A percentile compares a stretch with the other conserved stretches of the same genome.
Evolutionary conservation across 2,888 invertebrate species (phyloP).

Genomic region (Hydrotaea diabolus): DNA sequence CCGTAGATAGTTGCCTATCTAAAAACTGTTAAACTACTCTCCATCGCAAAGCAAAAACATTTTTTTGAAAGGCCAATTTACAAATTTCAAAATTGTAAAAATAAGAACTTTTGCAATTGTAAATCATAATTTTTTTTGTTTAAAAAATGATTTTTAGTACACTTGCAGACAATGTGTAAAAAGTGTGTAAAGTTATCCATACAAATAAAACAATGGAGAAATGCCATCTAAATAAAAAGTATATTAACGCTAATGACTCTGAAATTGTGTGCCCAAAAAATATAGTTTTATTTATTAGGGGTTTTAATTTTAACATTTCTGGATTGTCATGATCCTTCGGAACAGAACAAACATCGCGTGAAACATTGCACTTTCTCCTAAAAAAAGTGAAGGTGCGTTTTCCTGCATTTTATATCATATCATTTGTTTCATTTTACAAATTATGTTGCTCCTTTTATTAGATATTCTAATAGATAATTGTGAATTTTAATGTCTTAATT

Average conservation of each 20-base stretch:
- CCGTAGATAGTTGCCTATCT: not conserved
- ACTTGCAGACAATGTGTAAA: constrained; percentile 82
- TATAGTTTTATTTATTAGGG: not conserved
- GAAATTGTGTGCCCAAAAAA: not conserved
- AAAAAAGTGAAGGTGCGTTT: not conserved
- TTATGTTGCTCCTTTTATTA: not conserved
- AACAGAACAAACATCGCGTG: not conserved
- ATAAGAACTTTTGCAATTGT: constrained; percentile 54
- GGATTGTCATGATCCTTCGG: not conserved
- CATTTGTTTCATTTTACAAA: not conserved
- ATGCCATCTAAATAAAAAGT: constrained; percentile 69
- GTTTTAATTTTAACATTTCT: not conserved
- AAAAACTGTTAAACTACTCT: not conserved
- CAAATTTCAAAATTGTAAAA: constrained; percentile 66
- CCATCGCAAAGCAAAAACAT: constrained; percentile 1
- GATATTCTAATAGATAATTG: not conserved
- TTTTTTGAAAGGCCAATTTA: constrained; percentile 55
- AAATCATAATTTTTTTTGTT: constrained; percentile 49
- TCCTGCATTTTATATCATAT: constrained; percentile 2
- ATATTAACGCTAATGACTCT: constrained; percentile 3
- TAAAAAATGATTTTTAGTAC: constrained; percentile 74
- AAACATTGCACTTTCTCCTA: not conserved
- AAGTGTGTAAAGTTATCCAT: constrained; percentile 71
- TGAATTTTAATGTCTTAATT: not conserved
- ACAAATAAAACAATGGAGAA: constrained; percentile 70